These are phyloP conservation scores for Anabacerthia variegaticeps DNA, from an alignment of 2,797 vertebrate genomes.

Conservation along the genomic window DNA sequence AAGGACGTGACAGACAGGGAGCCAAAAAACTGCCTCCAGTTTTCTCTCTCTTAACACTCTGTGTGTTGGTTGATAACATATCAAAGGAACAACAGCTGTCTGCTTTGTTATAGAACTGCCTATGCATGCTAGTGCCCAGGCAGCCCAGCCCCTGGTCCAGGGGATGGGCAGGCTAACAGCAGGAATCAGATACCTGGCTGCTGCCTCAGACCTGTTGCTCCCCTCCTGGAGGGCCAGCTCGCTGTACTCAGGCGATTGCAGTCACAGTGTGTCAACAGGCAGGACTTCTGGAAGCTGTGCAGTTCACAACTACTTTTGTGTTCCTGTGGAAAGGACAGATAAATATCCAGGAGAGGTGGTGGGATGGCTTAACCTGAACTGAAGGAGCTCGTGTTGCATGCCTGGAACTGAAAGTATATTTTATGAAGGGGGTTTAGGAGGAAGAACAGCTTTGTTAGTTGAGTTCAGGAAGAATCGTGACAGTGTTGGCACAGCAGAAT, in stretches of 20 bases:
- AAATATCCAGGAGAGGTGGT: neutral
- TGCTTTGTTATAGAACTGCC: constrained; percentile 1
- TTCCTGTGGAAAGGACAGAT: neutral
- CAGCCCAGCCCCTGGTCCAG: neutral
- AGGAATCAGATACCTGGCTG: neutral
- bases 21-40: neutral
- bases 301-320: neutral
- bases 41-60: neutral
- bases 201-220: neutral
- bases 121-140: neutral
- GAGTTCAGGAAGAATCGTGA: neutral
- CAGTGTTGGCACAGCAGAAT: neutral
- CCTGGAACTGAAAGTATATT: accelerated
- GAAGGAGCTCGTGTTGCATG: neutral
- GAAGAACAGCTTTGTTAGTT: neutral
- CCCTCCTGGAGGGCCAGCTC: neutral
- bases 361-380: neutral
- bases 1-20: neutral
- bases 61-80: neutral
- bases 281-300: neutral
- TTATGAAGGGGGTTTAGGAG: neutral
- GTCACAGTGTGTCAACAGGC: neutral
- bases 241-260: neutral
- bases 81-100: neutral
- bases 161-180: neutral